Evolutionary conservation across 2,797 vertebrate genomes (phyloP), one percentile per base, ranked within the genome.

Genomic region (Crocodylus rhombifer): DNA sequence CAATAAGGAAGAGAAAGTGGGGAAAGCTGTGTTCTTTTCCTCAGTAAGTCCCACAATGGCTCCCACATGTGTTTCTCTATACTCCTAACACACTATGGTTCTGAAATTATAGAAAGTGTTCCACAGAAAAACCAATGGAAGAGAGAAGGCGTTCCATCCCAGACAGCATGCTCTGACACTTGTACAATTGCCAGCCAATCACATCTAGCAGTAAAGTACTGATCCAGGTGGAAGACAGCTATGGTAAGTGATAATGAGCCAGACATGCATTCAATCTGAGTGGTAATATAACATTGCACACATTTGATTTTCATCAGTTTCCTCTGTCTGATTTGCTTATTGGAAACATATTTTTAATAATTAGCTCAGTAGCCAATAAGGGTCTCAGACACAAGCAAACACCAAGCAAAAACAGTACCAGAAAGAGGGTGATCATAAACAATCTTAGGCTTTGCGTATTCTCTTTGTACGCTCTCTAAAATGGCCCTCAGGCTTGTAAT

Each of bases 291-390:
- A 80, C 86, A 94, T 78, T 86, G 67, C 13, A 26, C 6, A n/a
- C 67, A 80, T 86, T 83, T 81, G 14, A 90, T 83, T 95, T 90
- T 82, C 84, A 92, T 77, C 71, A 71, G 33, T 21, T 75, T 82
- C 63, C 12, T 14, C 12, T 82, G 88, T 60, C 64, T 71, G 79
- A 87, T 25, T 67, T 84, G 36, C 93, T 94, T 82, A 89, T 87
- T 86, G 95, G 81, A 79, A 92, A 78, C 82, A 82, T 69, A 75
- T 58, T 91, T 87, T 82, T 93, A 95, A 79, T 71, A 77, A 63
- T 28, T 33, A 83, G 74, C 73, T 80, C 74, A 79, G 28, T 87
- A 62, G 86, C 86, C 79, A 79, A 73, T 21, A 33, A 76, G 69
- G 91, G 85, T 80, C 77, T 90, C 55, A 81, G 78, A 69, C 82